Evolutionary conservation across 2,797 vertebrate species (phyloP).

Genomic region (Lepilemur septentrionalis): DNA sequence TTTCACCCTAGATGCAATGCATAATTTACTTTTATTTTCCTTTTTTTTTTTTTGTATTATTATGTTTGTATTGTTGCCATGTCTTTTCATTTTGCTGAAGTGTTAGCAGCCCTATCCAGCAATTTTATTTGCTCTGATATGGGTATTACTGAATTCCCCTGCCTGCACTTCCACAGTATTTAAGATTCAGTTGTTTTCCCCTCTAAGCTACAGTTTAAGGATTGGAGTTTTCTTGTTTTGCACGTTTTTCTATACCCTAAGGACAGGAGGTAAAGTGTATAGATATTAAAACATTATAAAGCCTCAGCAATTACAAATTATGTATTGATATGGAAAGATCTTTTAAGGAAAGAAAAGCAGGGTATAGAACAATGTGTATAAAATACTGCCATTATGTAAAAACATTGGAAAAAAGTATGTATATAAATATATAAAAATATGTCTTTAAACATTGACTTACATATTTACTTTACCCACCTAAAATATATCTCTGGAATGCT

Average conservation of each 20-base stretch:
- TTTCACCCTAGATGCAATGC: not conserved
- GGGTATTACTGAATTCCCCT: not conserved
- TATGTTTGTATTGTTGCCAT: not conserved
- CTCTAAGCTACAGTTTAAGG: constrained; percentile 17
- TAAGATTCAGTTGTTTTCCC: not conserved
- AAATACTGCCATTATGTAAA: constrained; percentile 32
- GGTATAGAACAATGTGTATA: not conserved
- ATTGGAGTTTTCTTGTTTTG: not conserved
- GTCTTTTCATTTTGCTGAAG: not conserved
- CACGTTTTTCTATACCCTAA: not conserved
- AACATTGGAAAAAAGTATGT: not conserved
- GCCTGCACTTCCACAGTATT: not conserved
- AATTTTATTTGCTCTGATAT: constrained; percentile 7
- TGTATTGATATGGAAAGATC: not conserved
- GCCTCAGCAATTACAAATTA: not conserved
- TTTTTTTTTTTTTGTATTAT: not conserved
- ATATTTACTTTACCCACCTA: constrained; percentile 27
- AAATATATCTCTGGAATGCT: not conserved
- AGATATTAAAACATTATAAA: constrained; percentile 25
- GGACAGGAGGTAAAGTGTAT: not conserved
- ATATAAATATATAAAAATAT: not conserved
- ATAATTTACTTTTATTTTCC: not conserved
- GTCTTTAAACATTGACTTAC: not conserved
- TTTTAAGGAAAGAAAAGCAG: constrained; percentile 11
- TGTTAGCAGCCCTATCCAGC: not conserved